phyloP scores from a whole-genome alignment of 2,797 vertebrate species.

The Poeciliopsis gracilis region DNA sequence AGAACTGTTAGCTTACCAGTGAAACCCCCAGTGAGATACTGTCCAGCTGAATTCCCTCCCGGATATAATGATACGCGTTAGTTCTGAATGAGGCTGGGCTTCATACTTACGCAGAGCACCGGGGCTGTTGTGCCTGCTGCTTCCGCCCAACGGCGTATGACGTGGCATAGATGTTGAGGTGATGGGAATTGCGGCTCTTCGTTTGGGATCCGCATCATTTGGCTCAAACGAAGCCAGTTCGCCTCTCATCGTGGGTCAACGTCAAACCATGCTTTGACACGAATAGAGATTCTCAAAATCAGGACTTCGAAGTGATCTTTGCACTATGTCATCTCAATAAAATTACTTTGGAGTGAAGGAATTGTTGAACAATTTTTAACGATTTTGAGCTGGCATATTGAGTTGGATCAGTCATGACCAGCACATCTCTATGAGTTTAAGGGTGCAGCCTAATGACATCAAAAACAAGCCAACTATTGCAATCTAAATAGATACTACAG shows the following conservation, averaged over 20 bases:
- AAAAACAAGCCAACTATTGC: neutral
- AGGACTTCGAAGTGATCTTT: neutral
- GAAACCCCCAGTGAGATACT: conserved; percentile 10
- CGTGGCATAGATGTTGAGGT: conserved; percentile 57
- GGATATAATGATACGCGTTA: neutral
- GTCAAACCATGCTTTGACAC: neutral
- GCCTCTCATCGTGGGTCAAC: too few species aligned
- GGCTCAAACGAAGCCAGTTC: neutral
- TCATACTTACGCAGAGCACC: conserved; percentile 21
- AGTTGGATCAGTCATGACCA: neutral
- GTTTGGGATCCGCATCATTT: neutral
- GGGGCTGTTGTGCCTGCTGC: conserved; percentile 15
- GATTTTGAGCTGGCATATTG: neutral
- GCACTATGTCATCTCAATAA: neutral
- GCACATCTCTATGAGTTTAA: neutral
- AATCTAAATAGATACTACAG: neutral
- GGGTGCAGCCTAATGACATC: conserved; percentile 55
- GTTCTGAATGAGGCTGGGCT: conserved; percentile 13
- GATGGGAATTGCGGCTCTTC: neutral
- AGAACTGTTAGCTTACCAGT: conserved; percentile 46
- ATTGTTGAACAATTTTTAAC: neutral
- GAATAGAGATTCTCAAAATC: neutral
- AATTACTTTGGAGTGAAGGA: neutral
- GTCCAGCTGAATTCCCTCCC: neutral
- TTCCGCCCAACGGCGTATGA: conserved; percentile 54